Evolutionary conservation across 2,888 invertebrate genomes (phyloP).

Genomic region (Ichneumoninae sp.): DNA sequence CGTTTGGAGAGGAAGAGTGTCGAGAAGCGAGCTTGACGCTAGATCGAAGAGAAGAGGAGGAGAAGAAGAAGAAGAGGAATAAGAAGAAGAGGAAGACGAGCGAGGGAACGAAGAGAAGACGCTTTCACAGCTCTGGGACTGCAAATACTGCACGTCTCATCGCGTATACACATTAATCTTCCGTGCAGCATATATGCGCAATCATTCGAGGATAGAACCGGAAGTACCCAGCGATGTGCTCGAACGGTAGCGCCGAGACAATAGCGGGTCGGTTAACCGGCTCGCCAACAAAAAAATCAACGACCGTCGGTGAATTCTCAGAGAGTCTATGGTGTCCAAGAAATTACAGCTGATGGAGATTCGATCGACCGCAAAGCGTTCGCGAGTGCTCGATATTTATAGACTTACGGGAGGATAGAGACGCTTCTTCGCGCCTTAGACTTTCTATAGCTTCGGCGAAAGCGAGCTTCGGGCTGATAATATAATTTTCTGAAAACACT

Average conservation of each 20-base stretch:
- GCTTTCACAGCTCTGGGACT: slow-evolving; percentile 10
- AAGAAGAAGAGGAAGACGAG: background rate
- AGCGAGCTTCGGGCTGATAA: slow-evolving; percentile 24
- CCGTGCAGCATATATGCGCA: background rate
- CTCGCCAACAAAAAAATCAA: slow-evolving; percentile 16
- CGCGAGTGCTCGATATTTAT: slow-evolving; percentile 73
- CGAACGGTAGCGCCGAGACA: slow-evolving; percentile 25
- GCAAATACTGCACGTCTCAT: background rate
- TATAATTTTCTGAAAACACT: slow-evolving; percentile 27
- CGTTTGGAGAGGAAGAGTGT: slow-evolving; percentile 5
- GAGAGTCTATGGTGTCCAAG: slow-evolving; percentile 39
- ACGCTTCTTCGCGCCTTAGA: slow-evolving; percentile 60
- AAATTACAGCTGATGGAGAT: slow-evolving; percentile 65
- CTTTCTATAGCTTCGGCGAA: slow-evolving; percentile 46
- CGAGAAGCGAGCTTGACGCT: background rate
- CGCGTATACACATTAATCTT: slow-evolving; percentile 14
- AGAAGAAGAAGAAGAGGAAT: slow-evolving; percentile 3
- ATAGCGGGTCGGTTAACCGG: slow-evolving; percentile 43
- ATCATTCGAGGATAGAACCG: slow-evolving; percentile 12
- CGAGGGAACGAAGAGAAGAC: background rate
- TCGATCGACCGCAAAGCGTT: slow-evolving; percentile 69
- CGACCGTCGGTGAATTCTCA: slow-evolving; percentile 8
- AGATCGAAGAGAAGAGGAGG: slow-evolving; percentile 17
- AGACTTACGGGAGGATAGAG: slow-evolving; percentile 61
- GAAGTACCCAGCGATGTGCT: slow-evolving; percentile 33